phyloP scores from a whole-genome alignment of 2,797 vertebrate genomes.

The Scomberomorus guttatus region DNA sequence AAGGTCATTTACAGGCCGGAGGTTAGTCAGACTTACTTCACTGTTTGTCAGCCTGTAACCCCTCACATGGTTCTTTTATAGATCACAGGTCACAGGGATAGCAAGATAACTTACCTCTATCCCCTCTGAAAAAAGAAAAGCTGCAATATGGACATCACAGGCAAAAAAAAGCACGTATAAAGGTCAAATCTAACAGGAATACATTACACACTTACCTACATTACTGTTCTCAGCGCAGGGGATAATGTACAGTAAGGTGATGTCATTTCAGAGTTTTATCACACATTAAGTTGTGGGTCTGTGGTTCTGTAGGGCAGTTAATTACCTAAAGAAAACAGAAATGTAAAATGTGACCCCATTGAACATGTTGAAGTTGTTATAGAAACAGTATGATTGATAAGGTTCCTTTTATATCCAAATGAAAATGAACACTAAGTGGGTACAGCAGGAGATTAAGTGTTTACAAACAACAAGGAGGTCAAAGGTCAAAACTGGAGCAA shows the following conservation, averaged over 20 bases:
- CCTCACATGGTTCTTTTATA: constrained; percentile 27
- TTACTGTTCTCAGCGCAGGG: not conserved
- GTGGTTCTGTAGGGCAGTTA: not conserved
- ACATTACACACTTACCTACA: not conserved
- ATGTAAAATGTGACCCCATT: too few species aligned
- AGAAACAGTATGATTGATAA: not conserved
- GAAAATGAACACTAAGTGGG: not conserved
- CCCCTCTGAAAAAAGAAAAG: not conserved
- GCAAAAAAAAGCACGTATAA: not conserved
- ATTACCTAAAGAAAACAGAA: not conserved
- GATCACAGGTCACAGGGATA: constrained; percentile 31
- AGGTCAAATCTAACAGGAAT: not conserved
- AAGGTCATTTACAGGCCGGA: constrained; percentile 1
- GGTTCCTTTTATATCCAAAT: not conserved
- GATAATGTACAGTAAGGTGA: not conserved
- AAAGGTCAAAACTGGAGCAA: constrained; percentile 29
- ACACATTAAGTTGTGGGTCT: not conserved
- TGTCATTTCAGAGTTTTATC: not conserved
- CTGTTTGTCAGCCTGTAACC: constrained; percentile 8
- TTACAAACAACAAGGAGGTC: constrained; percentile 22
- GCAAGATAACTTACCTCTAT: not conserved
- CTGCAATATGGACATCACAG: not conserved
- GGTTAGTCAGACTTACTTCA: constrained; percentile 3
- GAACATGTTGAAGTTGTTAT: too few species aligned
- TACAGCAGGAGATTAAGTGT: not conserved